Percentiles rank a stretch among this genome's conserved stretches.
Evolutionary conservation across 2,113 vertebrate species (phyloP).

Genomic region (Leptobrachium ailaonicum): DNA sequence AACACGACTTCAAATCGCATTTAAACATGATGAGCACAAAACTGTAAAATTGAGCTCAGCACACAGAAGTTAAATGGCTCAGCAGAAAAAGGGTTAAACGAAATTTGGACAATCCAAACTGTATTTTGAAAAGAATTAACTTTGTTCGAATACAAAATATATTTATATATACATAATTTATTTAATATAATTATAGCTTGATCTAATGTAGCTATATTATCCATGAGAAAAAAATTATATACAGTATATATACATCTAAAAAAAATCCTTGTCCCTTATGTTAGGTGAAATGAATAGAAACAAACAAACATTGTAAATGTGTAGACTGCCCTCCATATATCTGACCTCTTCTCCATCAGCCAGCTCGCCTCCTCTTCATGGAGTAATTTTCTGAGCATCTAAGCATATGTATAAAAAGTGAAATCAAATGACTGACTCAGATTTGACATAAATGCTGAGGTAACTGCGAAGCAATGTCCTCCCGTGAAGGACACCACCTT

Average conservation of each 20-base stretch:
- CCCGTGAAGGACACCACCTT: slow-evolving; percentile 73
- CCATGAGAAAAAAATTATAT: too few relatives aligned
- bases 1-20: too few relatives aligned
- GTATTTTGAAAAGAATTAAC: too few relatives aligned
- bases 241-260: neutral
- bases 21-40: too few relatives aligned
- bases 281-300: slow-evolving; percentile 31
- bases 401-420: slow-evolving; percentile 94
- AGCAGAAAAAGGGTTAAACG: too few relatives aligned
- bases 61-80: too few relatives aligned
- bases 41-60: too few relatives aligned
- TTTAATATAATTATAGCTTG: too few relatives aligned
- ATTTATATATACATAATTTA: too few relatives aligned
- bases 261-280: neutral
- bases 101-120: too few relatives aligned
- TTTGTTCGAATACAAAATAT: too few relatives aligned
- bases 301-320: slow-evolving; percentile 41
- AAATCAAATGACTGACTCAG: slow-evolving; percentile 89
- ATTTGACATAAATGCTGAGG: slow-evolving; percentile 98
- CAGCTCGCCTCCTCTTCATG: slow-evolving; percentile 58
- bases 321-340: slow-evolving; percentile 59
- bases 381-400: slow-evolving; percentile 86
- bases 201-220: too few relatives aligned
- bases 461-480: slow-evolving; percentile 75
- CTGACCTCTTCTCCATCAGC: slow-evolving; percentile 59